Percentiles rank a stretch among this genome's conserved stretches.
phyloP scores from a whole-genome alignment of 37 sponge, comb jelly and placozoan genomes.

The Dysidea cf. avara region DNA sequence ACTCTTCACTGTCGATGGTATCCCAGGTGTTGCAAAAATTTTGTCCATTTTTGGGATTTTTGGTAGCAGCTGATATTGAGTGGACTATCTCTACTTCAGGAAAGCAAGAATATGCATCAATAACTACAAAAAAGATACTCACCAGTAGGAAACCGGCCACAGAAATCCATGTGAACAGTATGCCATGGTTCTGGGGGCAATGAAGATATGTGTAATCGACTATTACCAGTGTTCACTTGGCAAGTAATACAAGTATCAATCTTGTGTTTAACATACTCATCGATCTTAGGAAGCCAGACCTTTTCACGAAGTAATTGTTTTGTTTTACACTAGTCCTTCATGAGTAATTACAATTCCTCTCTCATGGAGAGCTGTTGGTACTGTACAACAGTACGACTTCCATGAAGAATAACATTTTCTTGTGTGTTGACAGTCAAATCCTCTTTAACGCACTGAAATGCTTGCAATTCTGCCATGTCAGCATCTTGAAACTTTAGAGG shows the following conservation, averaged over 20 bases:
- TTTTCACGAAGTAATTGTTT: constrained; percentile 45
- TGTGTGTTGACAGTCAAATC: constrained; percentile 22
- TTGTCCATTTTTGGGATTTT: constrained; percentile 39
- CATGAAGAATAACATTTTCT: constrained; percentile 15
- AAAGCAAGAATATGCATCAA: constrained; percentile 58
- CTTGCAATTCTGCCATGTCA: constrained; percentile 12
- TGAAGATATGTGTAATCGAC: constrained; percentile 35
- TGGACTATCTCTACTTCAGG: constrained; percentile 47
- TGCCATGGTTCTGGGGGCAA: constrained; percentile 52
- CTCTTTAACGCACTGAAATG: neutral
- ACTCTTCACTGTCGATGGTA: constrained; percentile 21
- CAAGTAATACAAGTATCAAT: neutral
- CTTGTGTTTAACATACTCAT: no score
- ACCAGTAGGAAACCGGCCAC: constrained; percentile 51
- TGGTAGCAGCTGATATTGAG: constrained; percentile 33
- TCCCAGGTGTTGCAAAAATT: constrained; percentile 48
- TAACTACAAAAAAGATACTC: constrained; percentile 47
- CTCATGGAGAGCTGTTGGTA: constrained; percentile 7
- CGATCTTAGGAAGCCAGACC: constrained; percentile 37
- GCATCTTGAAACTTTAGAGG: neutral
- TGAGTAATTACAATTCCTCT: constrained; percentile 34
- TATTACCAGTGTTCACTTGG: constrained; percentile 6
- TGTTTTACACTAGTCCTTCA: constrained; percentile 47
- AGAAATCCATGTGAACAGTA: constrained; percentile 39
- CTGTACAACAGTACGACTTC: constrained; percentile 37